Evolutionary conservation across 2,888 invertebrate genomes (phyloP), one percentile per base, ranked within the genome.

Genomic region (Trichopoda pennipes): DNA sequence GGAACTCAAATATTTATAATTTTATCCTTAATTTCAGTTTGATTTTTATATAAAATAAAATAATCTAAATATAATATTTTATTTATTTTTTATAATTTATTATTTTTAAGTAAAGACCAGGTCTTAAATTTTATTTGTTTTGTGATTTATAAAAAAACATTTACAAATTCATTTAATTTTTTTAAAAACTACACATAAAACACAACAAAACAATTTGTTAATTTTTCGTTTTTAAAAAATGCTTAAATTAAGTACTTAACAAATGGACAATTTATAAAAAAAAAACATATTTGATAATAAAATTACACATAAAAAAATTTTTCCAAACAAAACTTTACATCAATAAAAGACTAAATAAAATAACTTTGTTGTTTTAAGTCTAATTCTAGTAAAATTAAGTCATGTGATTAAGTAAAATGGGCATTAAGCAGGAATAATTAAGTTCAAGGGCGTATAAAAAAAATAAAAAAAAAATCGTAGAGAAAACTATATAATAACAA

Each of bases 211-310:
- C 7, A 21, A 9, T 56, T 56, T 49, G 21, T 66, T 42, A 49
- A 49, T 56, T 35, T 23, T 19, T 68, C 35, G 16, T 42, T 23
- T 19, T 32, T 42, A 51, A 47, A 51, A 47, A 60, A 51, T 44
- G 61, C 70, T 72, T 80, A 76, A 21, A 61, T 80, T 80, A 80
- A 80, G 80, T 80, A 80, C 80, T 75, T 70, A 70, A 66, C 53
- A 70, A 60, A 16, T 10, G 64, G 56, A 80, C 70, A 75, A 35
- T 44, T 61, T 21, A 44, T 19, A 19, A 49, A 23, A 8, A 51
- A 74, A 44, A 44, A 38, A 9, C 60, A 21, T n/a, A n/a, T n/a
- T n/a, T n/a, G n/a, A 42, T n/a, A 21, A 53, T 56, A 64, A 61
- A 69, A 55, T 19, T 75, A 58, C 56, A 58, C 23, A 49, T 58